phyloP scores from a whole-genome alignment of 1,140 invertebrate species.

The Sinella curviseta region DNA sequence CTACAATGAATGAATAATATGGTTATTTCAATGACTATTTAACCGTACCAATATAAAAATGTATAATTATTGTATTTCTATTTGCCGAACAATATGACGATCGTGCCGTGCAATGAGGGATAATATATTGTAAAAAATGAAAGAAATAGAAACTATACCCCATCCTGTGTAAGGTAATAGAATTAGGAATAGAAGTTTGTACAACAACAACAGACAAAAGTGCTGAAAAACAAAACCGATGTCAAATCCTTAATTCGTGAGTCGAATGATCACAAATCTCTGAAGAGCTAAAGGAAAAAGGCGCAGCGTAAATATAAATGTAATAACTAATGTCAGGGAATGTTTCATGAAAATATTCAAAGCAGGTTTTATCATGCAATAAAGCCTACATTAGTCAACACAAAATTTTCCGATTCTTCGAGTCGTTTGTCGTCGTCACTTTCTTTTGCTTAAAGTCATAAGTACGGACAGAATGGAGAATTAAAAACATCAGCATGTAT shows the following conservation, averaged over 20 bases:
- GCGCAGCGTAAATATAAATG: background rate
- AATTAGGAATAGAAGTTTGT: too few relatives aligned
- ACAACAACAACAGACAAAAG: too few relatives aligned
- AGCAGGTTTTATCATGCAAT: constrained; percentile 2
- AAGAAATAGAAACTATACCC: constrained; percentile 13
- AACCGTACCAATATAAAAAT: background rate
- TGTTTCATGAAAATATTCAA: background rate
- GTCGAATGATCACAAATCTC: background rate
- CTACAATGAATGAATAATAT: background rate
- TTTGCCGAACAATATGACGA: background rate
- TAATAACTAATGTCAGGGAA: too few relatives aligned
- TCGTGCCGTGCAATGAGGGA: background rate
- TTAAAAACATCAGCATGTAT: too few relatives aligned
- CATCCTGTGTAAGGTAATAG: too few relatives aligned
- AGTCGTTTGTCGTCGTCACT: too few relatives aligned
- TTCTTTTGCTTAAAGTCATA: too few relatives aligned
- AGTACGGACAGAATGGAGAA: too few relatives aligned
- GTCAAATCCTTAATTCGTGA: background rate
- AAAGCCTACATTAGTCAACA: background rate
- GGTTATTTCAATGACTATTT: background rate
- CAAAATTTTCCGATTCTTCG: too few relatives aligned
- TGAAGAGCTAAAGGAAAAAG: background rate
- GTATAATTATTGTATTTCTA: background rate
- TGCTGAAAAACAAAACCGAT: too few relatives aligned
- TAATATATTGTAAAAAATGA: background rate